Base-by-base conservation (phyloP, 2,113 vertebrate genomes). In the Pelvicachromis taeniatus region DNA sequence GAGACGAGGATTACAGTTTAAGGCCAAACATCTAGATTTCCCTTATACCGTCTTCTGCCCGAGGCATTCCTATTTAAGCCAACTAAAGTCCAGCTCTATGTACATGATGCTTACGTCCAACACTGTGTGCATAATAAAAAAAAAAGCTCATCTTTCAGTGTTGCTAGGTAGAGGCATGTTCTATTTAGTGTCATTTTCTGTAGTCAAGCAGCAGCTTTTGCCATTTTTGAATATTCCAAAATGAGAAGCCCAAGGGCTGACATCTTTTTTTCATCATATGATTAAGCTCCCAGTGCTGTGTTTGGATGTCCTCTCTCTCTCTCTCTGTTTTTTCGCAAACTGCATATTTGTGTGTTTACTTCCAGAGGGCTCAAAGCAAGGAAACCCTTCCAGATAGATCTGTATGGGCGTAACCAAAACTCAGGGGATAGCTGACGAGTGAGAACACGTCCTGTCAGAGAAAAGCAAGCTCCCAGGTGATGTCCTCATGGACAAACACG, bases 401-500 rank as follows among this genome's bases (percentile, higher is more conserved):
- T 17, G 84, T n/a, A 81, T 48, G 92, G 94, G 94, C 9, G 93
- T 91, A 85, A 91, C 91, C 90, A 45, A 65, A 87, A 82, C 88
- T 85, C 82, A 78, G 84, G 81, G 92, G 85, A 87, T 83, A 55
- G 84, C 89, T 65, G 81, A 85, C 93, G 31, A 90, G 95, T 91
- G 84, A 31, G 68, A 82, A 93, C 94, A 93, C 58, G 93, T 92
- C 87, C 87, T 59, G 86, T 88, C 59, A 86, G 73, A 83, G 84
- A 89, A 81, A 83, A 88, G 59, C 10, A 23, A 80, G 81, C 90
- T 90, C 68, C 77, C 83, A 81, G 81, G 85, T 86, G 93, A 93
- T 91, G 90, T 93, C 91, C 90, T 90, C 17, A 56, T 65, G 84
- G 87, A 92, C 89, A 92, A 93, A 95, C 87, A 94, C 87, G 87